Conservation (phyloP, 2,797 vertebrate species). For the Pantherophis vulpinus region DNA sequence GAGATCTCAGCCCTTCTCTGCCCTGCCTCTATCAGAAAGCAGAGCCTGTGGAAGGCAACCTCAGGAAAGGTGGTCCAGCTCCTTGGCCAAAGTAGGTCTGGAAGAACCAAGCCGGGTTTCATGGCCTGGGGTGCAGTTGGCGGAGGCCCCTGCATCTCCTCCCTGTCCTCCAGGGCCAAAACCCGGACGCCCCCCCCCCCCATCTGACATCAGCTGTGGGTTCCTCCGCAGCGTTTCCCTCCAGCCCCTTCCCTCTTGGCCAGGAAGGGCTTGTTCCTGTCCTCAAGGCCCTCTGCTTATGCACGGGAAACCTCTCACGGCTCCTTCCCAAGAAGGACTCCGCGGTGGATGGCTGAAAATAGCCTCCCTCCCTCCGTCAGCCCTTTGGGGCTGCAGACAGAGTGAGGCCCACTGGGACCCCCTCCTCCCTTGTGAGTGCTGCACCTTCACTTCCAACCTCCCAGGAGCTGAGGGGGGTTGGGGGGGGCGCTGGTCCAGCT, state of each 20-base stretch:
- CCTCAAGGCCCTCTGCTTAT: not conserved
- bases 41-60: not conserved
- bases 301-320: not conserved
- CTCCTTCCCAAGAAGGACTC: not conserved
- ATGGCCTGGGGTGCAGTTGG: not conserved
- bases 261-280: not conserved
- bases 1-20: not conserved
- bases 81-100: not conserved
- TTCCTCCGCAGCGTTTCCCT: not conserved
- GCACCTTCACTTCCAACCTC: not conserved
- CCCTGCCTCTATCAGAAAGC: not conserved
- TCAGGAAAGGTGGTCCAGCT: not conserved
- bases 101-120: not conserved
- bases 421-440: not conserved
- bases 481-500: not conserved
- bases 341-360: not conserved
- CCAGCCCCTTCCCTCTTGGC: not conserved
- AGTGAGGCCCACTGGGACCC: not conserved
- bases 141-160: not conserved
- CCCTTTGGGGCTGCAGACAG: not conserved
- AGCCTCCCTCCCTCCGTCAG: not conserved
- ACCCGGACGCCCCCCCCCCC: too few species aligned
- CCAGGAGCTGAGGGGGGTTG: not conserved
- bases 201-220: not conserved
- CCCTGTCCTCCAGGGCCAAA: not conserved